Conservation (phyloP, 64 coral and sea anemone species). For the Trachythela sp. region DNA sequence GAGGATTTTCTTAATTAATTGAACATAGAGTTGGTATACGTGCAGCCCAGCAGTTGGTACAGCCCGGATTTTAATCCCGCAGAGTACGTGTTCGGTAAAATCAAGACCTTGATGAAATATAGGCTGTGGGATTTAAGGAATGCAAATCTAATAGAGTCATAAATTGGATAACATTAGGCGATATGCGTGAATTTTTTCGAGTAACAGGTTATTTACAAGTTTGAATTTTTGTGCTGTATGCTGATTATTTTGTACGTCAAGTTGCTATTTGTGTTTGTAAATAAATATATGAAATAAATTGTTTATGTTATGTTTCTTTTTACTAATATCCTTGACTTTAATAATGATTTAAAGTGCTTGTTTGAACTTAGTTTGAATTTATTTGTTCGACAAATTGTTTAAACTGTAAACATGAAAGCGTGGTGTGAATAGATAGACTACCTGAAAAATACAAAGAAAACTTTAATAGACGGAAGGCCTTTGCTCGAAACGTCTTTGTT, state of each 20-base stretch:
- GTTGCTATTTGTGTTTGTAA: too few relatives aligned
- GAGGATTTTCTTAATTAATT: slow-evolving; percentile 21
- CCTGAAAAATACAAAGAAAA: neutral
- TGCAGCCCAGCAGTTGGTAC: slow-evolving; percentile 30
- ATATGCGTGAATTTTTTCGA: slow-evolving; percentile 36
- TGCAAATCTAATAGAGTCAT: slow-evolving; percentile 16
- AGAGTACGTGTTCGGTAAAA: slow-evolving; percentile 26
- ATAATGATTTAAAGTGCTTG: too few relatives aligned
- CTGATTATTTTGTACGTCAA: too few relatives aligned
- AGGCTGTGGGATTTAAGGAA: slow-evolving; percentile 7
- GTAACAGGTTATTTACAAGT: too few relatives aligned
- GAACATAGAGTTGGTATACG: slow-evolving; percentile 11
- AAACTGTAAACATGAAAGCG: neutral
- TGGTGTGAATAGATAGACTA: neutral
- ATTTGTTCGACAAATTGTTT: neutral
- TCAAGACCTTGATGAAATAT: slow-evolving; percentile 47
- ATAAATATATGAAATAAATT: too few relatives aligned
- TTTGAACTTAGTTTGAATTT: neutral
- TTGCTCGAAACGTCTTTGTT: too few relatives aligned
- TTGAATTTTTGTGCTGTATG: too few relatives aligned
- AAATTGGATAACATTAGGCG: neutral
- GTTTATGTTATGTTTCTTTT: too few relatives aligned
- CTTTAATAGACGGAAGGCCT: too few relatives aligned
- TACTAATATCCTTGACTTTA: too few relatives aligned
- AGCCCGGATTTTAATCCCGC: slow-evolving; percentile 15